Percentiles rank a stretch among this genome's conserved stretches.
phyloP scores from a whole-genome alignment of 2,888 invertebrate species.

The Macrophya annulata region DNA sequence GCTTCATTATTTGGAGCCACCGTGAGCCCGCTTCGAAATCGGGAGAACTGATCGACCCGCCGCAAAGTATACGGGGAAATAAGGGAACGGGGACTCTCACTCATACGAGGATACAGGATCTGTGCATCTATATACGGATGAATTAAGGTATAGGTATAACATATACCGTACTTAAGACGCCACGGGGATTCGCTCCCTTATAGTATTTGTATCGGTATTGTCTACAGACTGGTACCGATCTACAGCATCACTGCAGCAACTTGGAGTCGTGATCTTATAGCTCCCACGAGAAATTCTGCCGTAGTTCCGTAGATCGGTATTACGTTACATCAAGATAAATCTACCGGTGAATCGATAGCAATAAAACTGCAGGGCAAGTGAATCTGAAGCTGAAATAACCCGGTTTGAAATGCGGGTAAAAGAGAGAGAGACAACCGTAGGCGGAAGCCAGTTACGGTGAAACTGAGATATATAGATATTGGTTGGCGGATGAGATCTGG shows the following conservation, averaged over 20 bases:
- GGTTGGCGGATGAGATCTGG: conserved; percentile 3
- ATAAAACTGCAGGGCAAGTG: conserved; percentile 27
- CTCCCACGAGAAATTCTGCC: conserved; percentile 48
- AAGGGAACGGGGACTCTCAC: background rate
- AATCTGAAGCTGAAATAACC: background rate
- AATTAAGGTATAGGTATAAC: conserved; percentile 25
- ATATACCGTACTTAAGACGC: conserved; percentile 26
- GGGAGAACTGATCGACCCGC: conserved; percentile 52
- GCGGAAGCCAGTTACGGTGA: conserved; percentile 44
- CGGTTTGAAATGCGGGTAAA: conserved; percentile 11
- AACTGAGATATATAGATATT: conserved; percentile 38
- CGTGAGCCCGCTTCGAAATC: conserved; percentile 39
- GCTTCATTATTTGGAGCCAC: conserved; percentile 55
- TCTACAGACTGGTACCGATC: conserved; percentile 13
- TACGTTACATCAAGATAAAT: conserved; percentile 24
- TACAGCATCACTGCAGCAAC: background rate
- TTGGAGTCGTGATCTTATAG: background rate
- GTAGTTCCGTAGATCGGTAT: conserved; percentile 42
- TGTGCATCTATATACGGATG: background rate
- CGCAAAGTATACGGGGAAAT: conserved; percentile 14
- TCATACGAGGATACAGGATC: background rate
- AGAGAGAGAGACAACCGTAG: conserved; percentile 18
- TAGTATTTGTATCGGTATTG: conserved; percentile 22
- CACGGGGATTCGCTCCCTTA: conserved; percentile 45
- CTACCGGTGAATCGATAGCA: conserved; percentile 38